A percentile compares a stretch with the other conserved stretches of the same genome.
Conservation (phyloP, 2,113 vertebrate species). For the Gavia stellata region DNA sequence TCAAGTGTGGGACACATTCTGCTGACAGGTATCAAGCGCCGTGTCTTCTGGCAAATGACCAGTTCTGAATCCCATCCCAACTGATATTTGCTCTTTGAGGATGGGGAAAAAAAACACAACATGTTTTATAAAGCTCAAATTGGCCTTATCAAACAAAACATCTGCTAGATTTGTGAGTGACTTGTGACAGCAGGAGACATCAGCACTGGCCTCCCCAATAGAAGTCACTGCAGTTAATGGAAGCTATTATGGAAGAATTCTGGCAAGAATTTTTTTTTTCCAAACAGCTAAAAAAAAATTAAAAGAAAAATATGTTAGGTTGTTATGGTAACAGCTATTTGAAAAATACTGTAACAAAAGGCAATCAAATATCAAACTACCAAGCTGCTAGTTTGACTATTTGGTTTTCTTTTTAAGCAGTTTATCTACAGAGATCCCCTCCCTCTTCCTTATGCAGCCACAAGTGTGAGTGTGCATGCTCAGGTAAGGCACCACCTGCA, state of each 20-base stretch:
- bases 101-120: slow-evolving; percentile 39
- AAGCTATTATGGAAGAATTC: slow-evolving; percentile 74
- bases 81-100: slow-evolving; percentile 56
- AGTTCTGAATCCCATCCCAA: slow-evolving; percentile 33
- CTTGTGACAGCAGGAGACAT: slow-evolving; percentile 72
- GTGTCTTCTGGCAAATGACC: not conserved
- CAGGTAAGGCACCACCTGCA: not conserved
- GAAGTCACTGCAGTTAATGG: slow-evolving; percentile 73
- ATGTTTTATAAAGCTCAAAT: slow-evolving; percentile 68
- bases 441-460: not conserved
- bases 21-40: not conserved
- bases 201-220: slow-evolving; percentile 56
- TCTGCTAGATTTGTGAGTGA: slow-evolving; percentile 69
- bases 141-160: slow-evolving; percentile 71
- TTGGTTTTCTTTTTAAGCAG: slow-evolving; percentile 53
- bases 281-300: slow-evolving; percentile 56
- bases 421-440: slow-evolving; percentile 46
- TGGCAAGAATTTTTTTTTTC: slow-evolving; percentile 61
- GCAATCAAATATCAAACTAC: slow-evolving; percentile 65
- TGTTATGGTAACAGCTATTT: slow-evolving; percentile 75
- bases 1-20: not conserved
- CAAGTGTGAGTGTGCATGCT: not conserved
- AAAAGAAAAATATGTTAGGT: slow-evolving; percentile 67
- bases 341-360: slow-evolving; percentile 72
- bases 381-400: slow-evolving; percentile 65